Conservation (phyloP, 2,797 vertebrate species). For the Anguilla megastoma region DNA sequence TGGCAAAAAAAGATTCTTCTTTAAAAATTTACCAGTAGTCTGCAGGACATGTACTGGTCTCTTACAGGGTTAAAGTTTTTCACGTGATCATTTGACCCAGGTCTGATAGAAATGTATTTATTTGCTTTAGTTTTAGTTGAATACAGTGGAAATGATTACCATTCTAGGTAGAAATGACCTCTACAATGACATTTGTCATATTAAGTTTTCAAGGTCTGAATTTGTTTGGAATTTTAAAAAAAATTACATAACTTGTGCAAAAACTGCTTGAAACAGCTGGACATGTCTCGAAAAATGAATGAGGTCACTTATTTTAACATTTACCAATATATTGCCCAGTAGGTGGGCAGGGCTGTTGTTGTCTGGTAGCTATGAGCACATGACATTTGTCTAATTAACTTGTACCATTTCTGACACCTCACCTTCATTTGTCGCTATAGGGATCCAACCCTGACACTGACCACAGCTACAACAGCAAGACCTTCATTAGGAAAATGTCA, state of each 20-base stretch:
- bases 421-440: slow-evolving; percentile 54
- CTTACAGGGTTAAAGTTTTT: neutral
- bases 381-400: slow-evolving; percentile 85
- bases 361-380: slow-evolving; percentile 67
- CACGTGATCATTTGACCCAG: neutral
- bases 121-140: neutral
- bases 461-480: slow-evolving; percentile 39
- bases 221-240: slow-evolving; percentile 28
- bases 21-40: too few species aligned
- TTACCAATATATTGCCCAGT: slow-evolving; percentile 74
- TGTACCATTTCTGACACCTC: slow-evolving; percentile 61
- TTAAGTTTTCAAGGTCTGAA: slow-evolving; percentile 36
- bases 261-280: slow-evolving; percentile 66
- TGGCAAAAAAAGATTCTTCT: too few species aligned
- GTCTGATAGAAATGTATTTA: neutral
- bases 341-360: slow-evolving; percentile 66
- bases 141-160: slow-evolving; percentile 32
- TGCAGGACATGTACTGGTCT: neutral
- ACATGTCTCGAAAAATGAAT: slow-evolving; percentile 83
- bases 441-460: slow-evolving; percentile 53
- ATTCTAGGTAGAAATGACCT: slow-evolving; percentile 27
- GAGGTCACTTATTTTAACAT: slow-evolving; percentile 74
- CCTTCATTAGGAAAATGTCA: slow-evolving; percentile 57
- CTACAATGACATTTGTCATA: slow-evolving; percentile 38
- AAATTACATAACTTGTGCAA: slow-evolving; percentile 45